phyloP scores from a whole-genome alignment of 2,888 invertebrate genomes.

The Ephialtes manifestator region DNA sequence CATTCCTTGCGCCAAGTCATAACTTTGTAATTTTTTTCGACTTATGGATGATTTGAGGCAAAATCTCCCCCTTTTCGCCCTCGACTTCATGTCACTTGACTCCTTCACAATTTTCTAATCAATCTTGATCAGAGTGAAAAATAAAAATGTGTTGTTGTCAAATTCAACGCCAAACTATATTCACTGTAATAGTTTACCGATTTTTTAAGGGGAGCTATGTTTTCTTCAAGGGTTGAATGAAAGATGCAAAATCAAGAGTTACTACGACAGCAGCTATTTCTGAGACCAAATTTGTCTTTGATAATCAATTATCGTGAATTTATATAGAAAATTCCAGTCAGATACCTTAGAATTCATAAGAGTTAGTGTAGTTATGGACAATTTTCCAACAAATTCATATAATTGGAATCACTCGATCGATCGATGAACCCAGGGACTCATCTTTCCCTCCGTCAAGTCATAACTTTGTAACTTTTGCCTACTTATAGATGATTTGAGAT shows the following conservation, averaged over 20 bases:
- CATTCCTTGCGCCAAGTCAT: background rate
- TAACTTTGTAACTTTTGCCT: conserved; percentile 30
- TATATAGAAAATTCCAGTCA: background rate
- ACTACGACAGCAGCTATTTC: background rate
- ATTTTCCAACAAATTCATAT: too few species aligned
- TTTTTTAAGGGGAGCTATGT: too few species aligned
- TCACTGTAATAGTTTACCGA: too few species aligned
- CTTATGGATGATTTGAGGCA: conserved; percentile 43
- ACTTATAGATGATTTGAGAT: conserved; percentile 40
- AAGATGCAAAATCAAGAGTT: background rate
- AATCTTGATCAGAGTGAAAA: conserved; percentile 6
- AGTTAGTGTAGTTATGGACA: background rate
- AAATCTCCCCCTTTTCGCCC: conserved; percentile 34
- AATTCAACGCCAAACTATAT: too few species aligned
- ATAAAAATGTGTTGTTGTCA: background rate
- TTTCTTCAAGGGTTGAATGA: too few species aligned
- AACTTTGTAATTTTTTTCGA: conserved; percentile 19
- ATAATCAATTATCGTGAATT: background rate
- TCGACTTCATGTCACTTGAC: conserved; percentile 41
- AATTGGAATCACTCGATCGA: too few species aligned
- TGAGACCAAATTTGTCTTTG: background rate
- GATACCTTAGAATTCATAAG: background rate
- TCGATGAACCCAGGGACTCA: too few species aligned
- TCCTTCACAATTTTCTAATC: background rate
- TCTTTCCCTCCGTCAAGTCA: background rate